Conservation (phyloP, 2,113 vertebrate species). For the Poeciliopsis turrubarensis region DNA sequence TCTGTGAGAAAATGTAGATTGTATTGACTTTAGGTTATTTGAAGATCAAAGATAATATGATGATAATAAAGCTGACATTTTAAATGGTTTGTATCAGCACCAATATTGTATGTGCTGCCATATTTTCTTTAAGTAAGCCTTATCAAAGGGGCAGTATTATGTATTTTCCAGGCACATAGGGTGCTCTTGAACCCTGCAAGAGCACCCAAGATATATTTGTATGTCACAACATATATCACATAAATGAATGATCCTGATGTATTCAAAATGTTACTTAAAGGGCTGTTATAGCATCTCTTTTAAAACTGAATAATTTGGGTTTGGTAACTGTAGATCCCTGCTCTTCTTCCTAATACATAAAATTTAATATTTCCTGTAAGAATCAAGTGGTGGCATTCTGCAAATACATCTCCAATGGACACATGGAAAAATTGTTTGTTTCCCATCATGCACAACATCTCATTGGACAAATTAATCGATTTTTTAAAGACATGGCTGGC, state of each 20-base stretch:
- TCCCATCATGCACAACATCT: neutral
- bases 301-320: neutral
- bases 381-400: constrained; percentile 12
- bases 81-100: neutral
- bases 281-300: neutral
- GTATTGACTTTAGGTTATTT: neutral
- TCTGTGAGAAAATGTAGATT: neutral
- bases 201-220: too few species aligned
- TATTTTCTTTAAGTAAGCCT: neutral
- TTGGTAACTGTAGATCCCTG: constrained; percentile 6
- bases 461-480: neutral
- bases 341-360: constrained; percentile 17
- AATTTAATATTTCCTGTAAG: constrained; percentile 43
- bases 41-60: neutral
- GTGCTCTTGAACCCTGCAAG: too few species aligned
- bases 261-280: too few species aligned
- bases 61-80: neutral
- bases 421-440: neutral
- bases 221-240: too few species aligned
- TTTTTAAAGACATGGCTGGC: constrained; percentile 7
- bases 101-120: neutral
- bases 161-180: too few species aligned
- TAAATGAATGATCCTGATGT: too few species aligned
- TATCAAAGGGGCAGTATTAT: too few species aligned
- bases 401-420: neutral